Evolutionary conservation across 2,797 vertebrate genomes (phyloP).

Genomic region (Peromyscus aztecus): DNA sequence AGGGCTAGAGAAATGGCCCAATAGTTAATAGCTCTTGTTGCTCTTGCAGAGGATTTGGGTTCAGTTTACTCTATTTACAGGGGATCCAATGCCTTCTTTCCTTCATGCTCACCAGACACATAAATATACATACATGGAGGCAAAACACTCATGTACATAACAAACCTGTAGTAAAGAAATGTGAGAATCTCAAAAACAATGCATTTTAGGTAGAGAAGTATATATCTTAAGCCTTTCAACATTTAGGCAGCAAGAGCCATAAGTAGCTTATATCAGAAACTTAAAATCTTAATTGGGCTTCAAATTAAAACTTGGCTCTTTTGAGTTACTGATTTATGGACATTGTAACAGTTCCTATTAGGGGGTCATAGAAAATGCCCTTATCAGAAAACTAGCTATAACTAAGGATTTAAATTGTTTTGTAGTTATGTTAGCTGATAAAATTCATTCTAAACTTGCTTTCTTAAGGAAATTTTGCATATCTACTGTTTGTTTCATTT

Average conservation of each 20-base stretch:
- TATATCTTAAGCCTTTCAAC: neutral
- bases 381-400: neutral
- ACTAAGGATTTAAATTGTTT: neutral
- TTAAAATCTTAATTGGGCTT: neutral
- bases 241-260: neutral
- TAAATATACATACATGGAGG: neutral
- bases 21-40: neutral
- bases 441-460: neutral
- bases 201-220: neutral
- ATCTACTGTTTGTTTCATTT: neutral
- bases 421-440: neutral
- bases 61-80: neutral
- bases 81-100: neutral
- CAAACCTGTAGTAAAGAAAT: neutral
- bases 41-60: neutral
- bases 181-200: neutral
- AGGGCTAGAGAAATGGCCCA: neutral
- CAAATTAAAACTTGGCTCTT: neutral
- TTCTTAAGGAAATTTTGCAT: neutral
- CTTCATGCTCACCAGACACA: neutral
- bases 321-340: slow-evolving; percentile 23
- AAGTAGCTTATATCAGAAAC: neutral
- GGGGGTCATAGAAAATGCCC: neutral
- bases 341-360: neutral
- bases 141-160: neutral